Conservation (phyloP, 1,140 invertebrate species). For the Danaus plexippus region DNA sequence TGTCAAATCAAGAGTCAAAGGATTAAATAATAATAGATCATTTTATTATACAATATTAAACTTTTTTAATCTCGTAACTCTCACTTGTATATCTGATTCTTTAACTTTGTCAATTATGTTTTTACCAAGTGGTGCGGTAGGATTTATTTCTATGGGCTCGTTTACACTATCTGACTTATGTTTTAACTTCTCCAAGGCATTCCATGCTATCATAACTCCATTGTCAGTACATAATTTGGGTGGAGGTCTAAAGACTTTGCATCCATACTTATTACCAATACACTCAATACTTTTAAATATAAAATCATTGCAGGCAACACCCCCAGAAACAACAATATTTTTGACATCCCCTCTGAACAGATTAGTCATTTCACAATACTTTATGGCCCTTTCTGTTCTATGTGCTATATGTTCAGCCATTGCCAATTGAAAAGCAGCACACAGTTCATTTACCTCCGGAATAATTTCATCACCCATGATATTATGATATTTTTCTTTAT, state of each 20-base stretch:
- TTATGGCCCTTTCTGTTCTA: constrained; percentile 85
- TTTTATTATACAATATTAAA: background rate
- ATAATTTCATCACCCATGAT: constrained; percentile 79
- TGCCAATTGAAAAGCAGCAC: constrained; percentile 86
- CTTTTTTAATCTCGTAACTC: constrained; percentile 42
- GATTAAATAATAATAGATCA: too few species aligned
- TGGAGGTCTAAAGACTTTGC: constrained; percentile 82
- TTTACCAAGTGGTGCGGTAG: constrained; percentile 40
- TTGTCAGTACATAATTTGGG: constrained; percentile 96
- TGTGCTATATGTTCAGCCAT: constrained; percentile 86
- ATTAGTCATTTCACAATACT: constrained; percentile 77
- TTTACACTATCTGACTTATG: constrained; percentile 30
- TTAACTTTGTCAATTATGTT: constrained; percentile 40
- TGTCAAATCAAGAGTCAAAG: too few species aligned
- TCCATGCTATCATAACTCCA: constrained; percentile 99
- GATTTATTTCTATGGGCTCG: constrained; percentile 32
- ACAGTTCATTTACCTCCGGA: constrained; percentile 86
- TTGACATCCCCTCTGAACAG: constrained; percentile 73
- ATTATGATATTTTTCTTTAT: constrained; percentile 47
- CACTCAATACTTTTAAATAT: constrained; percentile 79
- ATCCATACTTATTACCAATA: constrained; percentile 78
- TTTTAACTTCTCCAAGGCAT: constrained; percentile 85
- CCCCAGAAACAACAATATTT: constrained; percentile 89
- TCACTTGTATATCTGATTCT: constrained; percentile 41
- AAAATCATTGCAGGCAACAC: constrained; percentile 94